Evolutionary conservation across 2,888 invertebrate genomes (phyloP).

Genomic region (Clistopyga incitator): DNA sequence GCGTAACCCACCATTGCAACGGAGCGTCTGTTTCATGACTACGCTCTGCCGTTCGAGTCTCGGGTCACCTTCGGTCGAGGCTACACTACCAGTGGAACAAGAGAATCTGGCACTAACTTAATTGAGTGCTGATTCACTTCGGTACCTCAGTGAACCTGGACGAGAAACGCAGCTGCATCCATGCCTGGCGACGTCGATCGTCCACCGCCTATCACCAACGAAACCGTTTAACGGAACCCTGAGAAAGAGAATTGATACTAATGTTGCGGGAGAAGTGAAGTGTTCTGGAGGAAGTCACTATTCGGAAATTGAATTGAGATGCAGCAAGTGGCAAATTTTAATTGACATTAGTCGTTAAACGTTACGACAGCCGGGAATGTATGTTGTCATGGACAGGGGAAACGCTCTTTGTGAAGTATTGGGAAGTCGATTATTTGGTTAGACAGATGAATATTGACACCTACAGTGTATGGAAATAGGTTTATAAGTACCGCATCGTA

Average conservation of each 20-base stretch:
- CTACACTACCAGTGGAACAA: conserved; percentile 26
- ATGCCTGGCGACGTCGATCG: conserved; percentile 21
- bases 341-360: background rate
- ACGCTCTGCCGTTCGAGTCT: conserved; percentile 48
- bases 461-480: background rate
- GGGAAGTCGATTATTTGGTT: background rate
- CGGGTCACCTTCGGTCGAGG: conserved; percentile 54
- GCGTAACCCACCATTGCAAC: conserved; percentile 4
- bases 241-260: background rate
- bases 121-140: conserved; percentile 63
- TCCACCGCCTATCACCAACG: background rate
- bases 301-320: conserved; percentile 65
- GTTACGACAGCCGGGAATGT: background rate
- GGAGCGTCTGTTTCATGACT: conserved; percentile 10
- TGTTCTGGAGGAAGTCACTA: conserved; percentile 73
- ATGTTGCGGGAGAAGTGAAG: conserved; percentile 1
- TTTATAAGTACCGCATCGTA: background rate
- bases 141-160: background rate
- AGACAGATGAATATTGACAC: background rate
- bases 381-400: background rate
- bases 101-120: conserved; percentile 50
- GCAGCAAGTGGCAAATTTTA: background rate
- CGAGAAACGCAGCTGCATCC: conserved; percentile 29
- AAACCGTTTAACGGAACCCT: background rate
- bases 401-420: background rate